Percentiles rank a stretch among this genome's conserved stretches.
Conservation (phyloP, 2,113 vertebrate genomes). For the Terrapene triunguis region DNA sequence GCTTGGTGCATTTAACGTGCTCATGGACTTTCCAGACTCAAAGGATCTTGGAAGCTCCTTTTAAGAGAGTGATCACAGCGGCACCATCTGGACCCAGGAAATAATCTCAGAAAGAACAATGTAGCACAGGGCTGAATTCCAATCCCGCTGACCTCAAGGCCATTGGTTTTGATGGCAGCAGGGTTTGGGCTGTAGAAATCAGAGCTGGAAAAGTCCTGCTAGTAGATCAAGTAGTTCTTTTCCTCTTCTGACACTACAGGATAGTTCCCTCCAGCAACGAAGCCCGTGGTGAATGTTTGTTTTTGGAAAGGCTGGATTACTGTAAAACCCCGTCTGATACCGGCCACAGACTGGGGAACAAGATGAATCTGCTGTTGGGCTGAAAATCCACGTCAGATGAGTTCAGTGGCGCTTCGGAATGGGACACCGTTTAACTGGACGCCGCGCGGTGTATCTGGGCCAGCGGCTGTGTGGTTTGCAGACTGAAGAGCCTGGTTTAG, state of each 20-base stretch:
- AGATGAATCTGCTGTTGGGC: not conserved
- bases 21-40: not conserved
- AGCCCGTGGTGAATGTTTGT: not conserved
- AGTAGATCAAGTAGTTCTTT: not conserved
- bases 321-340: not conserved
- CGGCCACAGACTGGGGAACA: not conserved
- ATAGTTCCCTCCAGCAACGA: not conserved
- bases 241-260: not conserved
- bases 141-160: not conserved
- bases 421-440: not conserved
- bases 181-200: not conserved
- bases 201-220: not conserved
- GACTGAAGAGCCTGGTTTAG: not conserved
- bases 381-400: slow-evolving; percentile 2
- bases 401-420: not conserved
- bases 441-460: not conserved
- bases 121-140: not conserved
- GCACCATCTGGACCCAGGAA: not conserved
- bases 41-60: not conserved
- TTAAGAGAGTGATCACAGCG: not conserved
- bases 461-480: not conserved
- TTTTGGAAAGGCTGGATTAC: not conserved
- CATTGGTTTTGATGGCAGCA: not conserved
- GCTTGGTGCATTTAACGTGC: not conserved
- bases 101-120: not conserved